These are phyloP conservation scores for Chaetodon auriga DNA, from an alignment of 2,113 vertebrate species.

Conservation along the genomic window DNA sequence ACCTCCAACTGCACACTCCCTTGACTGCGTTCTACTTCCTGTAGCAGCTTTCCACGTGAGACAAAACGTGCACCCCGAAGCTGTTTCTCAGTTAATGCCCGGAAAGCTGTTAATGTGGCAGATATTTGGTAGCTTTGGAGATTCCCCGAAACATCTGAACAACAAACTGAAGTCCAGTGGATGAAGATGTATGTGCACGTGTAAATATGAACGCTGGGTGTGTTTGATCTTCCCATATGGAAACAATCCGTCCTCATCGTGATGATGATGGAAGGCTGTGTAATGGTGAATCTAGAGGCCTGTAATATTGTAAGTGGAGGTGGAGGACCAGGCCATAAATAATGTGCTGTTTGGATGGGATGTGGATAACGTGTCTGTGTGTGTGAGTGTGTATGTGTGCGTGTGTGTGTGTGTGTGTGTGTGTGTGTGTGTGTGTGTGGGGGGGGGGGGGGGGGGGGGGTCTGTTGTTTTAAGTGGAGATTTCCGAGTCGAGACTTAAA, in stretches of 20 bases:
- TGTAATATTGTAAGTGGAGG: slow-evolving; percentile 71
- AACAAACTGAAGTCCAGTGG: background rate
- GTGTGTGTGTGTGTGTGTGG: slow-evolving; percentile 5
- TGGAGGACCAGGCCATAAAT: slow-evolving; percentile 74
- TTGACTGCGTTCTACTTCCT: background rate
- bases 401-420: slow-evolving; percentile 19
- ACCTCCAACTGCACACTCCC: background rate
- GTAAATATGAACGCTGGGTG: slow-evolving; percentile 12
- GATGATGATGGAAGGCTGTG: slow-evolving; percentile 70
- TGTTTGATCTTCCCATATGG: slow-evolving; percentile 66
- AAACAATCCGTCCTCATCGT: slow-evolving; percentile 67
- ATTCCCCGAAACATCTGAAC: background rate
- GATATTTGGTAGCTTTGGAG: background rate
- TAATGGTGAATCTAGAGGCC: slow-evolving; percentile 57
- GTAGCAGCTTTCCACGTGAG: background rate
- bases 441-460: background rate
- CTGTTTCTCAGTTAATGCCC: background rate
- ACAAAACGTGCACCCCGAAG: background rate
- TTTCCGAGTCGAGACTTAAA: slow-evolving; percentile 70
- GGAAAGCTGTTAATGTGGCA: background rate
- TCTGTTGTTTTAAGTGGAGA: slow-evolving; percentile 64
- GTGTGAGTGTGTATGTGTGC: background rate
- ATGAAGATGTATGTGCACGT: background rate
- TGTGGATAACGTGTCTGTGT: slow-evolving; percentile 25
- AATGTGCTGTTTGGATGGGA: slow-evolving; percentile 68